Evolutionary conservation across 2,113 vertebrate species (phyloP).

Genomic region (Haliaeetus leucogaster): DNA sequence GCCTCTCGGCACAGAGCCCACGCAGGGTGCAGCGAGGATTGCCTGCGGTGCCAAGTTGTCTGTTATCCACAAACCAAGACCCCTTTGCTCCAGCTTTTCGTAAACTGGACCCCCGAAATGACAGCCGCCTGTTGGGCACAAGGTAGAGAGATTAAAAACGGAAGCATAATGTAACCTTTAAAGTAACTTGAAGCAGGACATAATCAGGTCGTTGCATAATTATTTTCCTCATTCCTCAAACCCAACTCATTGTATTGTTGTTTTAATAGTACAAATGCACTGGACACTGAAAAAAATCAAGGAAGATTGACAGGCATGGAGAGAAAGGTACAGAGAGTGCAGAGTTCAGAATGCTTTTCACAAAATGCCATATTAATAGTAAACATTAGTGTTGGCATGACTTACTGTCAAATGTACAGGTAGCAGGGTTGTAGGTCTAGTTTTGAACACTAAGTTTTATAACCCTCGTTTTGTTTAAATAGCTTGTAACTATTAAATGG

Average conservation of each 20-base stretch:
- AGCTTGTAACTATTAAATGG: not conserved
- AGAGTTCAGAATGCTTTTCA: not conserved
- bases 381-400: not conserved
- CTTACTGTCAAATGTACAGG: not conserved
- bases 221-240: slow-evolving; percentile 51
- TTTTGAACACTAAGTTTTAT: not conserved
- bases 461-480: not conserved
- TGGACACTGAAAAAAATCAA: not conserved
- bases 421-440: not conserved
- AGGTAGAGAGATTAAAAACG: not conserved
- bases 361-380: not conserved
- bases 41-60: not conserved
- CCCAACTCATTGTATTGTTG: not conserved
- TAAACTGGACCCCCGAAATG: not conserved
- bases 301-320: not conserved
- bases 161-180: not conserved
- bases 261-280: not conserved
- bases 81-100: not conserved
- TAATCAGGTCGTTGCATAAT: slow-evolving; percentile 1
- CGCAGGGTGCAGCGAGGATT: accelerated
- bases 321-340: not conserved
- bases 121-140: not conserved
- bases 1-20: not conserved
- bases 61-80: not conserved
- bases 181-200: not conserved